Evolutionary conservation across 2,113 vertebrate species (phyloP), one percentile per base, ranked within the genome.

Genomic region (Gasterosteus nipponicus): DNA sequence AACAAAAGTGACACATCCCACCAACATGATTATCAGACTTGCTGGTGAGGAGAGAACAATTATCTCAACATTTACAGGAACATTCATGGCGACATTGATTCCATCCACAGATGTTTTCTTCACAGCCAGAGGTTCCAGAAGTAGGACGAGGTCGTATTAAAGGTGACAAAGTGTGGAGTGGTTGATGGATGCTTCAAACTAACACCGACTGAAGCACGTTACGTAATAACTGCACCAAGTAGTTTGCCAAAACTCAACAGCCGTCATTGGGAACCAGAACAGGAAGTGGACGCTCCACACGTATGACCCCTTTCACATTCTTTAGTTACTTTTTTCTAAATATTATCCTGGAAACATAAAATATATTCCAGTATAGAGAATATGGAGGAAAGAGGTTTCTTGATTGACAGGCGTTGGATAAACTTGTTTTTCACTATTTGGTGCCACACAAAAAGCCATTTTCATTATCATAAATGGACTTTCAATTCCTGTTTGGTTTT

Each of bases 341-440:
- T 53, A 26, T 53, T 26, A 35, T 10, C 29, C 4, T 4, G 35
- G 57, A 59, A 59, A 18, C 9, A 39, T 39, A 12, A 38, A 39
- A 11, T 5, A 39, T 60, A 39, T 60, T 39, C 19, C n/a, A 12
- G 11, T 60, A 60, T 19, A 3, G 33, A n/a, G n/a, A 12, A 60
- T 60, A 60, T 11, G 49, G 49, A 39, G 9, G 19, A 42, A 63
- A 15, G 9, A 63, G 53, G 38, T 51, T 35, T 33, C 11, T 18
- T 33, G 26, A 53, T 51, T 22, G 65, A 35, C 35, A 53, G 56
- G 38, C 38, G 57, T 61, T 33, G 38, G 19, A 26, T 10, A 8
- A 31, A 39, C 63, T n/a, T 53, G 11, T 60, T 60, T 46, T 18
- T 81, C 68, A 61, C 56, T 39, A 56, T 31, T 59, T 46, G 4